Evolutionary conservation across 2,888 invertebrate genomes (phyloP).

Genomic region (Diogma glabrata): DNA sequence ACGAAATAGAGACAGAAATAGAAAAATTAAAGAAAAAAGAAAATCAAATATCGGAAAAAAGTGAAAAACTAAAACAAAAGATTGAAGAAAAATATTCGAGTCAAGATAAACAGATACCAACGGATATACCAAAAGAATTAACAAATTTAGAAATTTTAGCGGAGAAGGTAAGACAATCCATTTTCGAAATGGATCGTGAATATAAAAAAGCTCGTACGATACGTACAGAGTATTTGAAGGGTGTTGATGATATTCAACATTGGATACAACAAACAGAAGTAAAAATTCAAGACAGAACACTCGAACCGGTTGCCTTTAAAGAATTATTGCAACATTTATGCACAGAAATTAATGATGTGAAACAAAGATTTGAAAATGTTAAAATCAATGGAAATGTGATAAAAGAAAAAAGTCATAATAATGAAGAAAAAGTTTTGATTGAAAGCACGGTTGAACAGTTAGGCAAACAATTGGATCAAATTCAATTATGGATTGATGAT

Average conservation of each 20-base stretch:
- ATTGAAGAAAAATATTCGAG: constrained; percentile 51
- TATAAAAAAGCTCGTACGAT: constrained; percentile 76
- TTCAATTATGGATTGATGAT: constrained; percentile 69
- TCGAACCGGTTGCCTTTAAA: constrained; percentile 64
- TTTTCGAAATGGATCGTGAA: constrained; percentile 81
- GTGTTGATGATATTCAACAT: constrained; percentile 67
- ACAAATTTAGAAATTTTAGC: constrained; percentile 70
- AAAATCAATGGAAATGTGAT: constrained; percentile 68
- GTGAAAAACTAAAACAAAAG: constrained; percentile 45
- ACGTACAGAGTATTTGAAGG: constrained; percentile 65
- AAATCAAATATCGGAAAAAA: constrained; percentile 43
- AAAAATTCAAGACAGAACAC: constrained; percentile 66
- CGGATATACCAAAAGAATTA: constrained; percentile 68
- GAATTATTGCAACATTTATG: constrained; percentile 67
- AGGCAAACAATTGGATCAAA: constrained; percentile 65
- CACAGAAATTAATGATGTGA: constrained; percentile 56
- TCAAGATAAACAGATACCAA: constrained; percentile 51
- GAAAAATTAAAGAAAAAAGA: constrained; percentile 46
- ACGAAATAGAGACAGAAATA: constrained; percentile 47
- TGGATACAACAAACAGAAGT: constrained; percentile 80
- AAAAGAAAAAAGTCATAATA: constrained; percentile 66
- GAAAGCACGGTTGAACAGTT: constrained; percentile 63
- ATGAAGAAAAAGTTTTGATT: constrained; percentile 62
- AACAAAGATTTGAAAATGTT: constrained; percentile 66
- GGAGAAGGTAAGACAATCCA: constrained; percentile 63